A percentile compares a stretch with the other conserved stretches of the same genome.
phyloP scores from a whole-genome alignment of 2,797 vertebrate species.

The Tamandua tetradactyla region DNA sequence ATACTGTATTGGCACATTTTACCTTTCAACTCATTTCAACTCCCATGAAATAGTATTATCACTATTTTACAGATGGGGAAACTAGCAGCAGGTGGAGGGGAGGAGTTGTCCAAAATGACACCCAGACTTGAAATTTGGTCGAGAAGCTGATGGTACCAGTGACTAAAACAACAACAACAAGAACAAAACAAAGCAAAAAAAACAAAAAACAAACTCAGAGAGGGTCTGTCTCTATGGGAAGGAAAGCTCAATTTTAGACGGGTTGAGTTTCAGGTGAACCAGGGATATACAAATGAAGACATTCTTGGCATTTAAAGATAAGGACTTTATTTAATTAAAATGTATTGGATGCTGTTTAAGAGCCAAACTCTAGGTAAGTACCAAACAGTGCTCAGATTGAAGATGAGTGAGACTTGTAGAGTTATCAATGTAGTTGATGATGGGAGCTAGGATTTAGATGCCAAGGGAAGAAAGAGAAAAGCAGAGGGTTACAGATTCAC shows the following conservation, averaged over 20 bases:
- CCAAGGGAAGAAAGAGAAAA: neutral
- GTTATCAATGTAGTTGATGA: neutral
- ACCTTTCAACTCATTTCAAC: neutral
- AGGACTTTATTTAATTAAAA: neutral
- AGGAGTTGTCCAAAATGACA: neutral
- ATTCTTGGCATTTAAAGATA: neutral
- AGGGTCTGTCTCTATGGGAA: neutral
- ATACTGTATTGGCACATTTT: neutral
- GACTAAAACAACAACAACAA: no score
- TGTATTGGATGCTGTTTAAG: neutral
- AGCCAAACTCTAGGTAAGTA: neutral
- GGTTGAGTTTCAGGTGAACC: neutral
- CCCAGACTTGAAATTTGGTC: neutral
- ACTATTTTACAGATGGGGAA: neutral
- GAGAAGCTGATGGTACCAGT: neutral
- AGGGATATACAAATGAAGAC: neutral
- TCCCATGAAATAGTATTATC: neutral
- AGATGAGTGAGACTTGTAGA: neutral
- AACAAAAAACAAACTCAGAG: neutral
- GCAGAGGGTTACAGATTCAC: neutral
- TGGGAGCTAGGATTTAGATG: neutral
- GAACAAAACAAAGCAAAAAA: no score
- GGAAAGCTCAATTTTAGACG: neutral
- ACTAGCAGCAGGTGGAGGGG: neutral
- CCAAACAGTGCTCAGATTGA: neutral